These are phyloP conservation scores for Vultur gryphus DNA, from an alignment of 2,797 vertebrate species.

Conservation along the genomic window DNA sequence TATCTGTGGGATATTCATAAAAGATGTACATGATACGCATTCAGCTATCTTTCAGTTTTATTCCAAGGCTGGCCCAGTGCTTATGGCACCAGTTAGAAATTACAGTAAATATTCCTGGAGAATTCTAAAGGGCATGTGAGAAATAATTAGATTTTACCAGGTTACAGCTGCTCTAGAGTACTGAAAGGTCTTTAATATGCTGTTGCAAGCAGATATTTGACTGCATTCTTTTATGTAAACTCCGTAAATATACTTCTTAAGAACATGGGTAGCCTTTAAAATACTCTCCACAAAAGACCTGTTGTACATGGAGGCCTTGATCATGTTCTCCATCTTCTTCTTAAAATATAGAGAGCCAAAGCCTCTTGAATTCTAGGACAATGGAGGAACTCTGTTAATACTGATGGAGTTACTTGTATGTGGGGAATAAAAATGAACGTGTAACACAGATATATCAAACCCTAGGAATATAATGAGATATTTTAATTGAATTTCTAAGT, in stretches of 20 bases:
- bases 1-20: constrained; percentile 56
- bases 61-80: constrained; percentile 62
- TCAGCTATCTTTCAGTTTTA: constrained; percentile 57
- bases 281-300: neutral
- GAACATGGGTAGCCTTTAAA: constrained; percentile 34
- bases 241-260: constrained; percentile 29
- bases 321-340: accelerated
- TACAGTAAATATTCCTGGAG: constrained; percentile 62
- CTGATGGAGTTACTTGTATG: neutral
- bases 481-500: constrained; percentile 16
- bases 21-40: constrained; percentile 28
- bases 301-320: neutral
- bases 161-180: constrained; percentile 67
- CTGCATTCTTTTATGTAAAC: constrained; percentile 47
- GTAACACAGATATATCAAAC: neutral
- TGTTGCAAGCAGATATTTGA: constrained; percentile 54
- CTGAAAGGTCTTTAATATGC: constrained; percentile 56
- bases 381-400: neutral
- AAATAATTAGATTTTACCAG: constrained; percentile 76
- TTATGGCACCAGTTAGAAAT: constrained; percentile 63
- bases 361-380: neutral
- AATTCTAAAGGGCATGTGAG: constrained; percentile 62
- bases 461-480: neutral
- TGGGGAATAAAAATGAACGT: constrained; percentile 3
- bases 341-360: neutral